Evolutionary conservation across 2,797 vertebrate species (phyloP), one percentile per base, ranked within the genome.

Genomic region (Scleropages formosus): DNA sequence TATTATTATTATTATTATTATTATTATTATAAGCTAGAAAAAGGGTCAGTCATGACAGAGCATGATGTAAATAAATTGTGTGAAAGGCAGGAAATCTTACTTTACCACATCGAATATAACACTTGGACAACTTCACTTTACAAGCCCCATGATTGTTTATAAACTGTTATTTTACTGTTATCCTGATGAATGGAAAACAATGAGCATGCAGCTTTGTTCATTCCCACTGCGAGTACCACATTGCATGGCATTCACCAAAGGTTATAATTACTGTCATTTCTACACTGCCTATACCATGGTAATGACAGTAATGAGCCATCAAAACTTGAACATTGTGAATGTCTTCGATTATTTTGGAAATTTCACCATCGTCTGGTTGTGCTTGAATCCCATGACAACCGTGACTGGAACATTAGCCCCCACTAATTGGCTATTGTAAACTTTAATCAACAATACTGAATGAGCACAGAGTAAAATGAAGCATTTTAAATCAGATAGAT

Each of bases 251-350:
- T 22, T 68, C 39, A 20, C 11, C 65, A 68, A 22, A 68, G 20
- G 10, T 68, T 46, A 49, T 56, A 18, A 56, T 56, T 56, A 12
- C 46, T 68, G 31, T 68, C 44, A 49, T 68, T 49, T 39, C 24
- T 49, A 46, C 47, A 8, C 65, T 13, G 68, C 18, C 46, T 46
- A 47, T 68, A 22, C 11, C 44, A 47, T 67, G 44, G 4, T 46
- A 47, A 67, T 67, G 39, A 44, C 65, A 67, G 39, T 67, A 67
- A 67, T 22, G 47, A 56, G 65, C 31, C 65, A 67, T 67, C 65
- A 67, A 56, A 47, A 44, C 46, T 12, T 47, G 39, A 22, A 13
- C 39, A 20, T 46, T 22, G 44, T n/a, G 39, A 13, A 46, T 46
- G 6, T 66, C 63, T 65, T 44, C 7, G 27, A 15, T 12, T 22